Conservation (phyloP, 2,888 invertebrate genomes). For the Fragum whitleyi region DNA sequence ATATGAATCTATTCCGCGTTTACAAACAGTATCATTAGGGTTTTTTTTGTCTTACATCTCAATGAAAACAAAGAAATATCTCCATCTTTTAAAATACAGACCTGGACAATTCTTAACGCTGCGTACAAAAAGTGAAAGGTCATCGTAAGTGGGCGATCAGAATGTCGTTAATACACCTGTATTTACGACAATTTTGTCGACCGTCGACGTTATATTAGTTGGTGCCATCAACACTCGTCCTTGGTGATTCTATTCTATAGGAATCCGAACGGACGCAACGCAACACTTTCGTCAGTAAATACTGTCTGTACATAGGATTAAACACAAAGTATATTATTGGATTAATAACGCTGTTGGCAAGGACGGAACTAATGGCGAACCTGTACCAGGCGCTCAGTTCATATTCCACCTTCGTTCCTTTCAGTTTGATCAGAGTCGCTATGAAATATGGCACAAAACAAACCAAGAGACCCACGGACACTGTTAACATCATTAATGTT, state of each 20-base stretch:
- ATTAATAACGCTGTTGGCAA: constrained; percentile 16
- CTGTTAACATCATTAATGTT: constrained; percentile 14
- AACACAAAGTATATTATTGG: constrained; percentile 13
- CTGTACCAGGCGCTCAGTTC: constrained; percentile 16
- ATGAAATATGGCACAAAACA: constrained; percentile 21
- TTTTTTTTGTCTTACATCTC: too few relatives aligned
- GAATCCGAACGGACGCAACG: not conserved
- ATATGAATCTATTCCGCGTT: too few relatives aligned
- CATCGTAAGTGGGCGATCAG: too few relatives aligned
- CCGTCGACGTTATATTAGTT: not conserved
- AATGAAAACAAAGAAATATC: too few relatives aligned
- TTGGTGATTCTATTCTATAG: not conserved
- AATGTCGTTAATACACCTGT: too few relatives aligned
- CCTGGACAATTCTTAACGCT: too few relatives aligned
- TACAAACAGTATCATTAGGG: too few relatives aligned
- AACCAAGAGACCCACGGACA: not conserved
- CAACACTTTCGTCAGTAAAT: not conserved
- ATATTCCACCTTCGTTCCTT: constrained; percentile 3
- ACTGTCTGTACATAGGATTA: not conserved
- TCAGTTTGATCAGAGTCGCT: constrained; percentile 2
- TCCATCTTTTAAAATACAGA: too few relatives aligned
- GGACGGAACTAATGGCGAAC: constrained; percentile 15
- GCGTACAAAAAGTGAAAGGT: too few relatives aligned
- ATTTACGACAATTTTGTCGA: too few relatives aligned
- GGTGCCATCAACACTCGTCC: not conserved